A percentile compares a stretch with the other conserved stretches of the same genome.
Evolutionary conservation across 2,888 invertebrate genomes (phyloP).

Genomic region (Linyphia triangularis): DNA sequence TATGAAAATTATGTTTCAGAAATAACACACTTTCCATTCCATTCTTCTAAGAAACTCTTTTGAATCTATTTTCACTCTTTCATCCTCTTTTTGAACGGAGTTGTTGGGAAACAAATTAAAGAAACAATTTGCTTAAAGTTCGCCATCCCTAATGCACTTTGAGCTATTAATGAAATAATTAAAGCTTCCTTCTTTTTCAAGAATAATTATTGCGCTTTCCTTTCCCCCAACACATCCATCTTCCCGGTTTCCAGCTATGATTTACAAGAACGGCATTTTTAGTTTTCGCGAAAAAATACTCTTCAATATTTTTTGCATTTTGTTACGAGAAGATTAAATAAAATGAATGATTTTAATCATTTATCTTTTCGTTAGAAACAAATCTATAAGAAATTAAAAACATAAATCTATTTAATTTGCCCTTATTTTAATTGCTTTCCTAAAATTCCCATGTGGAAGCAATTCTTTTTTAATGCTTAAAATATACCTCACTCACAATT

Average conservation of each 20-base stretch:
- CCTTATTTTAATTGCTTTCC: too few species aligned
- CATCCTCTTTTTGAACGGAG: constrained; percentile 2
- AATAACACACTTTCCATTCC: neutral
- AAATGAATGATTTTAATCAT: constrained; percentile 41
- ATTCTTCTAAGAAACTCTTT: neutral
- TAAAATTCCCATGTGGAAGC: too few species aligned
- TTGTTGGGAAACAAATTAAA: neutral
- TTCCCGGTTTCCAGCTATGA: constrained; percentile 16
- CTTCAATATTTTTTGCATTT: neutral
- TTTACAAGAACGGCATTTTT: constrained; percentile 21
- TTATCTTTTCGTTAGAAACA: constrained; percentile 5
- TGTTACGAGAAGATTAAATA: constrained; percentile 21
- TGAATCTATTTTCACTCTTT: neutral
- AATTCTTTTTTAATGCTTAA: too few species aligned
- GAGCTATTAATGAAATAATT: constrained; percentile 62
- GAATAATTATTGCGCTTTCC: neutral
- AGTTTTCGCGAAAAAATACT: constrained; percentile 4
- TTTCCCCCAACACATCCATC: too few species aligned
- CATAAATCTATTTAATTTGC: too few species aligned
- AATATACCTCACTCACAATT: too few species aligned
- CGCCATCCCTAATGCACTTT: neutral
- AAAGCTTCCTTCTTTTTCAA: constrained; percentile 44
- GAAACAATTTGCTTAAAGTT: constrained; percentile 4
- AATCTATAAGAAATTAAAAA: too few species aligned
- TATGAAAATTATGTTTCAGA: neutral